These are phyloP conservation scores for Pyralis farinalis DNA, from an alignment of 2,888 invertebrate species.

Conservation along the genomic window DNA sequence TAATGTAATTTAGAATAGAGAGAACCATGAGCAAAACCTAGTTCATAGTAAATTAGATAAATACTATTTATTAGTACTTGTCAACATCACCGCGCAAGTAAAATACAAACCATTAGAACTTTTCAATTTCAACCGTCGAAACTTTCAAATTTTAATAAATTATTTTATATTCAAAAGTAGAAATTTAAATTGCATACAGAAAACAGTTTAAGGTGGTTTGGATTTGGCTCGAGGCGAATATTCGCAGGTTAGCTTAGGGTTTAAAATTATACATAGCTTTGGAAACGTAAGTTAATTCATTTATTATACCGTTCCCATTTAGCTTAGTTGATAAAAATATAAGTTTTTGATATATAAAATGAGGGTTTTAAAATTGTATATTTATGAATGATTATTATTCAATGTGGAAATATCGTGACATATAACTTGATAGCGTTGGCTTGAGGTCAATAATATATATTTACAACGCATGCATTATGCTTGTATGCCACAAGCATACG, in stretches of 20 bases:
- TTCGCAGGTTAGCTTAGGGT: slow-evolving; percentile 9
- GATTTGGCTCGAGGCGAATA: slow-evolving; percentile 12
- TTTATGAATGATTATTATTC: too few relatives aligned
- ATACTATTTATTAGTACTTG: neutral
- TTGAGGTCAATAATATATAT: too few relatives aligned
- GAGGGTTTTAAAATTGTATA: too few relatives aligned
- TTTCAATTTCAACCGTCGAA: slow-evolving; percentile 9
- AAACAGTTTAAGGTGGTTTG: slow-evolving; percentile 14
- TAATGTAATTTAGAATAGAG: too few relatives aligned
- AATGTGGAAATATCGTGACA: too few relatives aligned
- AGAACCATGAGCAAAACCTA: too few relatives aligned
- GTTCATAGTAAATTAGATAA: too few relatives aligned
- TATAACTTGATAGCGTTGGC: too few relatives aligned
- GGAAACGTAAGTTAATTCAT: neutral
- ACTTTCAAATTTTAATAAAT: slow-evolving; percentile 18
- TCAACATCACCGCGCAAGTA: slow-evolving; percentile 5
- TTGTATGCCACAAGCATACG: too few relatives aligned
- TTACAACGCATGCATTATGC: too few relatives aligned
- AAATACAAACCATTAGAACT: slow-evolving; percentile 12
- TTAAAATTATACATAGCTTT: slow-evolving; percentile 6
- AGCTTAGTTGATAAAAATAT: too few relatives aligned
- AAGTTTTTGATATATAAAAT: too few relatives aligned
- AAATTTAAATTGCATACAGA: slow-evolving; percentile 17
- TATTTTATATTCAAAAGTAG: slow-evolving; percentile 16
- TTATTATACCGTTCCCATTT: neutral